Evolutionary conservation across 2,888 invertebrate genomes (phyloP).

Genomic region (Patella caerulea): DNA sequence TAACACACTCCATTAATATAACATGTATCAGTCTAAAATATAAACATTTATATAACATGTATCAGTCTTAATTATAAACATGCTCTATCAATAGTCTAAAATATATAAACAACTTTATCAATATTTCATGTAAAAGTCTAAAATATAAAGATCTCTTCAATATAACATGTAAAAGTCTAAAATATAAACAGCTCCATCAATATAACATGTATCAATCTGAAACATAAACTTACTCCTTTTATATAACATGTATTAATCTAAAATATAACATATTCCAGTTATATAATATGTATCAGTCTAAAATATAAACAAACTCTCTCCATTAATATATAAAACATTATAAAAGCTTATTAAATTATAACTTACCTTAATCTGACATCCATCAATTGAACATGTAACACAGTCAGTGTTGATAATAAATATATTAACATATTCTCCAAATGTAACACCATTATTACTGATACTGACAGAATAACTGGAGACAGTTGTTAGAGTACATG

Average conservation of each 20-base stretch:
- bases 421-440: slow-evolving; percentile 28
- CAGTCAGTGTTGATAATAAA: slow-evolving; percentile 35
- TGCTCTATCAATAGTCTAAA: slow-evolving; percentile 24
- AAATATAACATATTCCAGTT: slow-evolving; percentile 28
- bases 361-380: slow-evolving; percentile 33
- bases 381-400: slow-evolving; percentile 23
- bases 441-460: slow-evolving; percentile 31
- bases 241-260: not conserved
- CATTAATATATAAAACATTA: not conserved
- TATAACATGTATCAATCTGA: not conserved
- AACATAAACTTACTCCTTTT: not conserved
- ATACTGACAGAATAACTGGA: slow-evolving; percentile 34
- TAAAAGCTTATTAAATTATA: not conserved
- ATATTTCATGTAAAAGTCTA: not conserved
- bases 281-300: slow-evolving; percentile 50
- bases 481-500: slow-evolving; percentile 22
- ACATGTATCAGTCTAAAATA: slow-evolving; percentile 43
- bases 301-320: slow-evolving; percentile 26
- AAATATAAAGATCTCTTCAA: slow-evolving; percentile 33
- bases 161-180: slow-evolving; percentile 47
- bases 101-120: not conserved
- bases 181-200: slow-evolving; percentile 31
- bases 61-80: not conserved
- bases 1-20: slow-evolving; percentile 50
- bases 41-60: not conserved